A percentile compares a stretch with the other conserved stretches of the same genome.
Evolutionary conservation across 2,888 invertebrate genomes (phyloP).

Genomic region (Hypomecis atomaria): DNA sequence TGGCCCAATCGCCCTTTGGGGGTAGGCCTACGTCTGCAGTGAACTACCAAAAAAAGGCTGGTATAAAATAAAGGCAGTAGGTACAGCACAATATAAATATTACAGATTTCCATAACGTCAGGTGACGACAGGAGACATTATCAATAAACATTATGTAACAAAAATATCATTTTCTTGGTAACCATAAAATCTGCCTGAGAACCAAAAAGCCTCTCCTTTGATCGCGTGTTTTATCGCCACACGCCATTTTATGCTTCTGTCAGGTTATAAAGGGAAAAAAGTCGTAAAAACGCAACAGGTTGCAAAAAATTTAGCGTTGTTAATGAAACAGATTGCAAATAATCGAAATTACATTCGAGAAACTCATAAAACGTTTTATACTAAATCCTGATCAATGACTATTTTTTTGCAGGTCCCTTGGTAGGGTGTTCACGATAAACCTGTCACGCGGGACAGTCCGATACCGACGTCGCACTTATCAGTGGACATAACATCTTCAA

Average conservation of each 20-base stretch:
- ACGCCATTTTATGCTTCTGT: slow-evolving; percentile 19
- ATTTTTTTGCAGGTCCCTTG: slow-evolving; percentile 63
- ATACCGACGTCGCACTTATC: slow-evolving; percentile 79
- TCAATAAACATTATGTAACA: background rate
- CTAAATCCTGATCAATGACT: slow-evolving; percentile 45
- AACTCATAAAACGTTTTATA: slow-evolving; percentile 40
- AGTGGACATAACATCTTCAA: slow-evolving; percentile 80
- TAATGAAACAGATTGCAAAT: slow-evolving; percentile 21
- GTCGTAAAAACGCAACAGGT: slow-evolving; percentile 24
- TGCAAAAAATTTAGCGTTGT: slow-evolving; percentile 21
- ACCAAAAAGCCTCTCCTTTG: slow-evolving; percentile 5
- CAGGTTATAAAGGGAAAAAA: slow-evolving; percentile 6
- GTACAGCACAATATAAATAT: too few relatives aligned
- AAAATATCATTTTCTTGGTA: background rate
- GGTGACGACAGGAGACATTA: background rate
- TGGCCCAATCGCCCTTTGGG: too few relatives aligned
- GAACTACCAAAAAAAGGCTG: too few relatives aligned
- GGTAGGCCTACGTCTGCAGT: too few relatives aligned
- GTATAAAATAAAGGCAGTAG: too few relatives aligned
- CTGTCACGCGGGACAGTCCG: slow-evolving; percentile 75
- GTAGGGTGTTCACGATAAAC: slow-evolving; percentile 82
- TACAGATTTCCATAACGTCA: too few relatives aligned
- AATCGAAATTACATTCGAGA: slow-evolving; percentile 24
- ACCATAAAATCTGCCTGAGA: slow-evolving; percentile 8
- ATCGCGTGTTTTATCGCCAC: slow-evolving; percentile 16